phyloP scores from a whole-genome alignment of 2,888 invertebrate genomes.

The Rotaria magnacalcarata region DNA sequence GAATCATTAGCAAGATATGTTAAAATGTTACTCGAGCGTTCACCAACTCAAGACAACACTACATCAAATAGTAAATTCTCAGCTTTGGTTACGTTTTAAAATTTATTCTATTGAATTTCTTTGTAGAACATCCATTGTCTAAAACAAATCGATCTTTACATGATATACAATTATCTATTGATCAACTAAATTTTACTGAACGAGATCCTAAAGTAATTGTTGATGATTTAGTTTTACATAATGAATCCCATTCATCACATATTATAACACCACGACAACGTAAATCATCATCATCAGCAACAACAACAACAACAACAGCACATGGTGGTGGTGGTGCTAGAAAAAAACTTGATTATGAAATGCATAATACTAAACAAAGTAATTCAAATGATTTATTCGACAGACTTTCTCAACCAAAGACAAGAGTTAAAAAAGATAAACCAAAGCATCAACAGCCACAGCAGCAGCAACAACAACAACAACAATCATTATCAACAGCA shows the following conservation, averaged over 20 bases:
- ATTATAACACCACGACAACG: background rate
- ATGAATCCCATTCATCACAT: background rate
- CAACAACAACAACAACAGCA: no score
- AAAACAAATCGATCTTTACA: background rate
- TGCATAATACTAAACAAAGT: background rate
- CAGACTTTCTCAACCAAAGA: slow-evolving; percentile 18
- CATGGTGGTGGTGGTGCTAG: background rate
- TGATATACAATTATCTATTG: background rate
- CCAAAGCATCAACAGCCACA: background rate
- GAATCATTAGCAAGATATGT: slow-evolving; percentile 3
- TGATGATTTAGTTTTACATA: background rate
- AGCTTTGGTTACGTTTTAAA: background rate
- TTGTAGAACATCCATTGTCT: background rate
- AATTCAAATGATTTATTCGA: background rate
- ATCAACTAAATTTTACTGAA: slow-evolving; percentile 14
- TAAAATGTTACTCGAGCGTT: slow-evolving; percentile 21
- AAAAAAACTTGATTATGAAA: slow-evolving; percentile 22
- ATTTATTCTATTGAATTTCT: background rate
- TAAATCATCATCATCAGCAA: background rate
- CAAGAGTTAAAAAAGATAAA: slow-evolving; percentile 5
- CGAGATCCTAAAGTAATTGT: background rate
- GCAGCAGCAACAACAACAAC: background rate
- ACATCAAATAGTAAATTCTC: background rate
- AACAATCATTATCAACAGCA: background rate
- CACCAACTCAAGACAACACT: background rate